Base-by-base conservation (phyloP, 1,140 invertebrate genomes). In the Arctopsyche grandis region DNA sequence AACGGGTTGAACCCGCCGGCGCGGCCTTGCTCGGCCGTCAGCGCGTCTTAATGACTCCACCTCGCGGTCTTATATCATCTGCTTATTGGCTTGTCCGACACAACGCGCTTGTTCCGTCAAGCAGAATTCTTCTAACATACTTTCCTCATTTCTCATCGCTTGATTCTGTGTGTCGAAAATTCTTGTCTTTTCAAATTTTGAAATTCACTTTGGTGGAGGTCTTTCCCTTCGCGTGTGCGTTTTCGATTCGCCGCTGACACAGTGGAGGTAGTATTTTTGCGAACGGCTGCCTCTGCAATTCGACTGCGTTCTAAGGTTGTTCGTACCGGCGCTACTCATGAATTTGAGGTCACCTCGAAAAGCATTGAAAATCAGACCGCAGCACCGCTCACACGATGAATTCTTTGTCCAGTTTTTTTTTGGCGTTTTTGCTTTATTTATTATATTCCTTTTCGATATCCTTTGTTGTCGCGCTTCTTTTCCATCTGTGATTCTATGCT, bases 271-370 rank as follows among this genome's bases (percentile, higher is more conserved):
- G 1, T 16, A 66, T 16, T 46, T 38, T 71, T 38, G 69, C 69
- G 38, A 60, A 43, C 26, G 66, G 24, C 21, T 69, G 3, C 22
- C 16, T 44, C 14, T 24, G 44, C 46, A 74, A 74, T 74, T 43
- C 38, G 70, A 74, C 44, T 74, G 14, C 73, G 46, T 3, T 29
- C 44, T 74, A 74, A 74, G 80, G 58, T 70, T 66, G 22, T 66
- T 14, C 71, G 63, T n/a, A 69, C 52, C 0, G 19, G 21, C 56
- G 74, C 73, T 60, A 75, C 75, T 58, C 75, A 43, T 48, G 81
- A 38, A 78, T 82, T 82, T 82, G 81, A 82, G 81, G 81, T 82
- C 81, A 82, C 81, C 81, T 79, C 81, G 78, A 82, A 82, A 82
- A 77, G 48, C 75, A 79, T 78, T 78, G 52, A 79, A 75, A 82